Base-by-base conservation (phyloP, 2,113 vertebrate species). In the Rhodinocichla rosea region DNA sequence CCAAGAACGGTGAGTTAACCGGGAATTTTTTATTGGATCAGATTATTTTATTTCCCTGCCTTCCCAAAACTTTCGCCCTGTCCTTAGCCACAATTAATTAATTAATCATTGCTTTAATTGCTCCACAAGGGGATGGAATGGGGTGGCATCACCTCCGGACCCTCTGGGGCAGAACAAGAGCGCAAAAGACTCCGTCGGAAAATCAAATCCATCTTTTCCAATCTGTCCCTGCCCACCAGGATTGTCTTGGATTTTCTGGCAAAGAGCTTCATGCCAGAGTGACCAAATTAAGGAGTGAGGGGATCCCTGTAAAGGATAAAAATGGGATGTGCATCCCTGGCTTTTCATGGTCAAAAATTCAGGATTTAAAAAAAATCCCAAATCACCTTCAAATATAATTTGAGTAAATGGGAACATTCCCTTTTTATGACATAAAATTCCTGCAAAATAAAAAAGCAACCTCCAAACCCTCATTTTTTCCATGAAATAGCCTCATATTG, bases 101-200 rank as follows among this genome's bases (percentile, higher is more conserved):
- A 40, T 56, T n/a, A 10, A 32, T 56, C 19, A 12, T 56, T 55
- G 33, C 8, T 6, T 89, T 94, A 28, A 32, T 83, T 71, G 45
- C 68, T 73, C 5, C 17, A 5, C 39, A 24, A 32, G 33, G 47
- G 77, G 47, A 42, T 15, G 53, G 47, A 53, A 13, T 11, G 16
- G 8, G 3, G 14, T 44, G 50, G 45, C 52, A 49, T 83, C 73
- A 32, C 32, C 47, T 65, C 33, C 0, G 1, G 13, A 53, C 55
- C 57, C 64, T 7, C 15, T 12, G 47, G 55, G 62, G 47, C 39
- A 62, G 19, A 53, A 15, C 27, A 56, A 3, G 40, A 32, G 26
- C 1, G 3, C 49, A 35, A 71, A 60, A 65, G 13, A 21, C 37
- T 92, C 30, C 0, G 3, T 18, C 0, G 2, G 53, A 76, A 39